Percentiles rank a stretch among this genome's conserved stretches.
These are phyloP conservation scores for Eonycteris spelaea DNA, from an alignment of 2,113 vertebrate species.

Conservation along the genomic window DNA sequence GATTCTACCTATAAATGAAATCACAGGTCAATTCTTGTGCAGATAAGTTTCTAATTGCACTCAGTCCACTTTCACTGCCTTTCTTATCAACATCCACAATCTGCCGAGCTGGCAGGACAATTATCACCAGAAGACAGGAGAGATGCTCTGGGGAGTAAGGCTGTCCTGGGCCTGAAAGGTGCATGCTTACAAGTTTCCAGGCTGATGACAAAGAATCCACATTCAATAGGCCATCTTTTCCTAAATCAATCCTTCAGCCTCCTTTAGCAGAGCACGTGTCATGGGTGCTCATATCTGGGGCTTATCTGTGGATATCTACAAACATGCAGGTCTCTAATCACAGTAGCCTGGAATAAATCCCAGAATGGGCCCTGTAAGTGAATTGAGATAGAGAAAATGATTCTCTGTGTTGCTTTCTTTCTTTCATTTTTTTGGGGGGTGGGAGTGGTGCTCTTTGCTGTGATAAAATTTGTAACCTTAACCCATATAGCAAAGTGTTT, in stretches of 20 bases:
- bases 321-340: constrained; percentile 56
- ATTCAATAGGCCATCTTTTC: constrained; percentile 48
- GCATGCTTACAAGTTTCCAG: constrained; percentile 3
- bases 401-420: constrained; percentile 53
- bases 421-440: neutral
- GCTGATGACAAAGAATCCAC: neutral
- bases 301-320: constrained; percentile 51
- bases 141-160: neutral
- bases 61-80: constrained; percentile 26
- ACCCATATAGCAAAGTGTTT: constrained; percentile 61
- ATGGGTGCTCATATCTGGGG: neutral
- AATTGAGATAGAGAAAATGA: constrained; percentile 60
- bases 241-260: constrained; percentile 30
- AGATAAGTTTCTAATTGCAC: constrained; percentile 54
- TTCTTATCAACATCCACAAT: constrained; percentile 48
- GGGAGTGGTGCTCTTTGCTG: neutral
- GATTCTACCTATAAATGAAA: constrained; percentile 27
- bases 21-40: constrained; percentile 4
- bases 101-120: constrained; percentile 50
- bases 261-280: neutral
- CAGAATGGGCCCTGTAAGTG: constrained; percentile 53
- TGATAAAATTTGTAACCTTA: constrained; percentile 65
- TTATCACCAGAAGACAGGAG: constrained; percentile 46
- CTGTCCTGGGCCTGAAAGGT: constrained; percentile 30
- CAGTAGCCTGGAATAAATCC: constrained; percentile 32